A percentile compares a stretch with the other conserved stretches of the same genome.
Evolutionary conservation across 2,113 vertebrate species (phyloP).

Genomic region (Podiceps cristatus): DNA sequence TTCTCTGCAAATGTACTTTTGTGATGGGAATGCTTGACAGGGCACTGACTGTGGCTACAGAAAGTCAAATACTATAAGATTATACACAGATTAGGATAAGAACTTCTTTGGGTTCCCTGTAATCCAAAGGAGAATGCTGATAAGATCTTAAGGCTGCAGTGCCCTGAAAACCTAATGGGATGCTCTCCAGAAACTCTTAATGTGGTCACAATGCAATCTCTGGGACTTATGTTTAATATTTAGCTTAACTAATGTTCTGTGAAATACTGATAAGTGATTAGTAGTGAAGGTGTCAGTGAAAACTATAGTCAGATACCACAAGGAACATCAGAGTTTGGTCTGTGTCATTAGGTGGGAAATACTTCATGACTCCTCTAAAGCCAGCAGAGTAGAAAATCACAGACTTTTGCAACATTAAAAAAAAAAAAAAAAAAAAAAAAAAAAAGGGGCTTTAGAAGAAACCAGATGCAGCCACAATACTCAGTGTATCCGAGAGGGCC

Average conservation of each 20-base stretch:
- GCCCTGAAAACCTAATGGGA: not conserved
- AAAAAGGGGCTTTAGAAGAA: not conserved
- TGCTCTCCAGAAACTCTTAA: conserved; percentile 26
- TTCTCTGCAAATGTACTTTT: conserved; percentile 20
- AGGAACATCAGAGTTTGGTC: conserved; percentile 49
- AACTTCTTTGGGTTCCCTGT: not conserved
- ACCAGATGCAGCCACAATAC: not conserved
- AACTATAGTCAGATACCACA: not conserved
- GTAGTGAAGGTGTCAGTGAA: conserved; percentile 39
- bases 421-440: not conserved
- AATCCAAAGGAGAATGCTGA: conserved; percentile 6
- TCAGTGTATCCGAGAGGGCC: not conserved
- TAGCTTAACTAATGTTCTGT: conserved; percentile 58
- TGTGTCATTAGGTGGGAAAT: conserved; percentile 5
- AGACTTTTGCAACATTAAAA: not conserved
- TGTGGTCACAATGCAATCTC: not conserved
- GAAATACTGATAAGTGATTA: conserved; percentile 42
- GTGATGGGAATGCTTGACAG: not conserved
- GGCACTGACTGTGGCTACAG: accelerated
- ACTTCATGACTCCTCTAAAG: not conserved
- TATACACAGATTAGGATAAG: conserved; percentile 23
- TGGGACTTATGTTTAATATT: conserved; percentile 55
- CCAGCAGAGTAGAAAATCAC: not conserved
- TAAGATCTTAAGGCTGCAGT: conserved; percentile 4
- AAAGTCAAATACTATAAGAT: conserved; percentile 35